A percentile compares a stretch with the other conserved stretches of the same genome.
phyloP scores from a whole-genome alignment of 2,113 vertebrate genomes.

The Brachionichthys hirsutus region DNA sequence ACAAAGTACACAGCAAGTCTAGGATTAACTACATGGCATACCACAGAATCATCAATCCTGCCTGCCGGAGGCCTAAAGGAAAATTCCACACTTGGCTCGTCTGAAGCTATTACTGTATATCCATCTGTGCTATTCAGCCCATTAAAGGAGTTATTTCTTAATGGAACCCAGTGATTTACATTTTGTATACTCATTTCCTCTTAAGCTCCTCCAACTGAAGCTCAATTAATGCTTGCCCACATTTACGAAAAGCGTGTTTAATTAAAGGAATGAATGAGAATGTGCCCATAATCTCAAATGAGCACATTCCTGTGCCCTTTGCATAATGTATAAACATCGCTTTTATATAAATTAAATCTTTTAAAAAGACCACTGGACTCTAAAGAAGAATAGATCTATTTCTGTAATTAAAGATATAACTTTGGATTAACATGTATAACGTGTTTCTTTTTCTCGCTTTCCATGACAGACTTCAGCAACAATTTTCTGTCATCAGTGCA shows the following conservation, averaged over 20 bases:
- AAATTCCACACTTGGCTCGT: slow-evolving; percentile 39
- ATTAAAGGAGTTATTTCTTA: slow-evolving; percentile 23
- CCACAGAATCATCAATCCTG: slow-evolving; percentile 28
- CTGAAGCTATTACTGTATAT: slow-evolving; percentile 36
- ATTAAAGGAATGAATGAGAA: not conserved
- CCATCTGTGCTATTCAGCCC: slow-evolving; percentile 12
- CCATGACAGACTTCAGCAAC: no score
- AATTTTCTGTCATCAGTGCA: no score
- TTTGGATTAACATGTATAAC: no score
- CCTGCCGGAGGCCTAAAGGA: slow-evolving; percentile 26
- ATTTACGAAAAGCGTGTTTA: slow-evolving; percentile 6
- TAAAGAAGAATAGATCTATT: no score
- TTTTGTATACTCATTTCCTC: slow-evolving; percentile 10
- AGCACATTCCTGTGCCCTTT: not conserved
- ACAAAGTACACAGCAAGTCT: slow-evolving; percentile 20
- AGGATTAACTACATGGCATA: slow-evolving; percentile 22
- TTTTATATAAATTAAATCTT: no score
- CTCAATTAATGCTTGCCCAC: slow-evolving; percentile 10
- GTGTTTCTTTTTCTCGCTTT: no score
- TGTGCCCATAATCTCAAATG: not conserved
- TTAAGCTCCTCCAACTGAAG: not conserved
- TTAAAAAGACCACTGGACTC: no score
- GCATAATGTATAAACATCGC: not conserved
- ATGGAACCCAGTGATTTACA: slow-evolving; percentile 16
- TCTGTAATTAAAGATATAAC: no score